These are phyloP conservation scores for Euthynnus affinis DNA, from an alignment of 2,797 vertebrate species.

Conservation along the genomic window DNA sequence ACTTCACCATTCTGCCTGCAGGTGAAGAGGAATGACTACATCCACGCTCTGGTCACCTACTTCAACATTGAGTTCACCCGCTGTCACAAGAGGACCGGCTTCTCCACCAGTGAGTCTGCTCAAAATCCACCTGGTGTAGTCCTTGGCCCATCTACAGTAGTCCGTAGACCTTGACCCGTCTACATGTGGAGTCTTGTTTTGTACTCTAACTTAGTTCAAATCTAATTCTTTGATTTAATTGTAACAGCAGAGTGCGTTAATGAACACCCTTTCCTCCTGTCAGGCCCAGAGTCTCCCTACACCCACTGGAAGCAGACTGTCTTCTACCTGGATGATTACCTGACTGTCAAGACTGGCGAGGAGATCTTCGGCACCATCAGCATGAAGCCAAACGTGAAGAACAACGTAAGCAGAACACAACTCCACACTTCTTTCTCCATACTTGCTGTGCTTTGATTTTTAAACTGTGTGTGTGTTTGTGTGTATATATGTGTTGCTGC, in stretches of 20 bases:
- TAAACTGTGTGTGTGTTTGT: too few species aligned
- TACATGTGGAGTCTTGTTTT: too few species aligned
- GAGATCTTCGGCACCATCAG: constrained; percentile 95
- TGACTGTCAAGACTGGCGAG: constrained; percentile 95
- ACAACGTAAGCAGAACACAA: constrained; percentile 88
- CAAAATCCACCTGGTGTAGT: not conserved
- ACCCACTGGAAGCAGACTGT: constrained; percentile 98
- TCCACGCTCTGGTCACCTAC: constrained; percentile 94
- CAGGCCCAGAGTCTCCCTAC: constrained; percentile 95
- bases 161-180: too few species aligned
- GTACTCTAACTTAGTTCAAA: too few species aligned
- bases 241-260: not conserved
- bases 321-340: constrained; percentile 96
- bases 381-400: constrained; percentile 97
- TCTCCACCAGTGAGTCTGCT: constrained; percentile 90
- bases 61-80: constrained; percentile 98
- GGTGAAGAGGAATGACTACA: constrained; percentile 96
- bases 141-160: too few species aligned
- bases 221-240: too few species aligned
- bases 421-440: accelerated
- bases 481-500: too few species aligned
- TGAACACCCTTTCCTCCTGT: not conserved
- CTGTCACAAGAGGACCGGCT: constrained; percentile 95
- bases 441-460: not conserved
- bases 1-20: constrained; percentile 96